A percentile compares a stretch with the other conserved stretches of the same genome.
phyloP scores from a whole-genome alignment of 2,797 vertebrate species.

The Bradypus variegatus region DNA sequence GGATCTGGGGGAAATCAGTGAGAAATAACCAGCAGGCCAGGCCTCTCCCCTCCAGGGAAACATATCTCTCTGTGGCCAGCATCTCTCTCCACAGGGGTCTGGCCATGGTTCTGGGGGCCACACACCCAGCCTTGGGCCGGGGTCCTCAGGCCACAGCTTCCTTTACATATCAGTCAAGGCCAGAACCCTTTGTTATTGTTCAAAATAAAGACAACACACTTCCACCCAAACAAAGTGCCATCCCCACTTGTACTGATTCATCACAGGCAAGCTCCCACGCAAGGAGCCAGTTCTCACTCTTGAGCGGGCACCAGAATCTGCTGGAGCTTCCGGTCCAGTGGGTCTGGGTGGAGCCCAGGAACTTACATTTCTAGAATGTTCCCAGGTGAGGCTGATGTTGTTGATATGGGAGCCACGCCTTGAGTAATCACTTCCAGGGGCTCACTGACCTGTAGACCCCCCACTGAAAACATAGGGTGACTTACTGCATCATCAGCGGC shows the following conservation, averaged over 20 bases:
- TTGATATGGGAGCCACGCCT: background rate
- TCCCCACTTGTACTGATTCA: fast-evolving
- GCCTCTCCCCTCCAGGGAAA: background rate
- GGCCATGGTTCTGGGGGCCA: fast-evolving
- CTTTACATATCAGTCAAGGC: fast-evolving
- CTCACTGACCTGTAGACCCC: fast-evolving
- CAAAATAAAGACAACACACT: fast-evolving
- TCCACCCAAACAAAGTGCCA: background rate
- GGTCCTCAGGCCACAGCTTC: fast-evolving
- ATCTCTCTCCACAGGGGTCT: fast-evolving
- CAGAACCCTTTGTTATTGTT: background rate
- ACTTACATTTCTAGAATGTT: background rate
- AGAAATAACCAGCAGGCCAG: background rate
- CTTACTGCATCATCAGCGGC: background rate
- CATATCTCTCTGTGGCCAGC: background rate
- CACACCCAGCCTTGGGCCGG: background rate
- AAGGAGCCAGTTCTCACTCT: background rate
- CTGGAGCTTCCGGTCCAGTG: background rate
- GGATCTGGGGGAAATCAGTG: background rate
- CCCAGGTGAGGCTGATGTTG: background rate
- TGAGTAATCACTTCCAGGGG: background rate
- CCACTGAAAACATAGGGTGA: fast-evolving
- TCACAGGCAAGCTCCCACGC: fast-evolving
- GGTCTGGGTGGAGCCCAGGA: too few species aligned
- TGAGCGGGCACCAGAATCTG: fast-evolving